These are phyloP conservation scores for Girardia tigrina DNA, from an alignment of 2,888 invertebrate species.

Conservation along the genomic window DNA sequence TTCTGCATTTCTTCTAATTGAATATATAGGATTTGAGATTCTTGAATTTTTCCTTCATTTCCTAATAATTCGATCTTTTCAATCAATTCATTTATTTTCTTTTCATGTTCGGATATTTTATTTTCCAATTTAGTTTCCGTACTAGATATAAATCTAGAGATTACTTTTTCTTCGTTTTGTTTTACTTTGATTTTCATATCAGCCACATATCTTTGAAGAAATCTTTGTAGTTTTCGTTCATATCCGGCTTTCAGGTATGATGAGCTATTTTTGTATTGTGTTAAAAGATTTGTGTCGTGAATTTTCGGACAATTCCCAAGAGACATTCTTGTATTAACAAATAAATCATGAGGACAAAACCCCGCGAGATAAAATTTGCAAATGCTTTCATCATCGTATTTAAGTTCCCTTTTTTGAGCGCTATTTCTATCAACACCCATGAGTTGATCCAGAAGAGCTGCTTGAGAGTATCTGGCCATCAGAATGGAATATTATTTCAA, in stretches of 20 bases:
- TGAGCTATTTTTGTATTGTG: slow-evolving; percentile 54
- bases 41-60: background rate
- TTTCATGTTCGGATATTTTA: background rate
- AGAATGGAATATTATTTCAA: no score
- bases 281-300: slow-evolving; percentile 84
- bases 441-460: slow-evolving; percentile 81
- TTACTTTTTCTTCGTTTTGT: background rate
- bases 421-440: slow-evolving; percentile 92
- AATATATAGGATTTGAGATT: background rate
- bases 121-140: background rate
- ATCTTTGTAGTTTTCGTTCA: slow-evolving; percentile 68
- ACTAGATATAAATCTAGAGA: background rate
- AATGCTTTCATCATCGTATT: slow-evolving; percentile 56
- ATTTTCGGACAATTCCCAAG: slow-evolving; percentile 76
- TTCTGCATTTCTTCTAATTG: slow-evolving; percentile 1
- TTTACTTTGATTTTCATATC: background rate
- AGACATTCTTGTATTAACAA: slow-evolving; percentile 91
- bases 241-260: slow-evolving; percentile 70
- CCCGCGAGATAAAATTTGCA: slow-evolving; percentile 88
- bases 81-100: background rate
- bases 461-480: slow-evolving; percentile 75
- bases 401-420: slow-evolving; percentile 55
- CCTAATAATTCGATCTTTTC: background rate
- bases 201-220: background rate
- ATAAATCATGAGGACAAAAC: slow-evolving; percentile 93